Percentiles rank a stretch among this genome's conserved stretches.
These are phyloP conservation scores for Octonoba sinensis DNA, from an alignment of 2,888 invertebrate genomes.

Conservation along the genomic window DNA sequence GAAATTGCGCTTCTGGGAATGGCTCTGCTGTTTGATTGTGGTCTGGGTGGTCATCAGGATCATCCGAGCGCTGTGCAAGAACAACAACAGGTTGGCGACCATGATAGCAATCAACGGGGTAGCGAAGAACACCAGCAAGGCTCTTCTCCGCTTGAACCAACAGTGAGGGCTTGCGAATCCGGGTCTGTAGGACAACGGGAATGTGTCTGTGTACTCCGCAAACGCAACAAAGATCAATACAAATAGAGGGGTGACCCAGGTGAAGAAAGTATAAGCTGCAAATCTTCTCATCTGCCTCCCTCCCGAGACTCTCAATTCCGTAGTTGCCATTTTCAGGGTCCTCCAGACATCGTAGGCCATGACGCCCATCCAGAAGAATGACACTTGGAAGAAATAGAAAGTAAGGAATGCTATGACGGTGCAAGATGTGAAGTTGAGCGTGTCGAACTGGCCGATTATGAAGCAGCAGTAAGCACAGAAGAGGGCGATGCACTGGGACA, in stretches of 20 bases:
- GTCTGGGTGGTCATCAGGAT: conserved; percentile 71
- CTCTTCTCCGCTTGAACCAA: conserved; percentile 74
- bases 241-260: conserved; percentile 71
- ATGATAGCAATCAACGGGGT: conserved; percentile 73
- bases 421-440: conserved; percentile 14
- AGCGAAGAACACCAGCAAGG: conserved; percentile 74
- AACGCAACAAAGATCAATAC: conserved; percentile 70
- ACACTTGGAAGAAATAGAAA: conserved; percentile 57
- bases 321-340: conserved; percentile 73
- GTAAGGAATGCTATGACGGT: conserved; percentile 35
- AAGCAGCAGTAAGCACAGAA: conserved; percentile 74
- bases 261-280: conserved; percentile 72
- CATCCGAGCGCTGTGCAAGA: conserved; percentile 71
- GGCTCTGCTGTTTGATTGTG: conserved; percentile 45
- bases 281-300: conserved; percentile 72
- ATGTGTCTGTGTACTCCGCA: conserved; percentile 68
- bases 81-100: conserved; percentile 72
- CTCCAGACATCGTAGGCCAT: conserved; percentile 70
- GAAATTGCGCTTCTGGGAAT: conserved; percentile 44
- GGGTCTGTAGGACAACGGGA: conserved; percentile 70
- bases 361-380: conserved; percentile 63
- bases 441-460: conserved; percentile 70
- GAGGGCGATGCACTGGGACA: conserved; percentile 73
- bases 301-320: conserved; percentile 72
- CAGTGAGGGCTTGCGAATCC: conserved; percentile 73